A percentile compares a stretch with the other conserved stretches of the same genome.
Conservation (phyloP, 2,113 vertebrate genomes). For the Acrocephalus arundinaceus region DNA sequence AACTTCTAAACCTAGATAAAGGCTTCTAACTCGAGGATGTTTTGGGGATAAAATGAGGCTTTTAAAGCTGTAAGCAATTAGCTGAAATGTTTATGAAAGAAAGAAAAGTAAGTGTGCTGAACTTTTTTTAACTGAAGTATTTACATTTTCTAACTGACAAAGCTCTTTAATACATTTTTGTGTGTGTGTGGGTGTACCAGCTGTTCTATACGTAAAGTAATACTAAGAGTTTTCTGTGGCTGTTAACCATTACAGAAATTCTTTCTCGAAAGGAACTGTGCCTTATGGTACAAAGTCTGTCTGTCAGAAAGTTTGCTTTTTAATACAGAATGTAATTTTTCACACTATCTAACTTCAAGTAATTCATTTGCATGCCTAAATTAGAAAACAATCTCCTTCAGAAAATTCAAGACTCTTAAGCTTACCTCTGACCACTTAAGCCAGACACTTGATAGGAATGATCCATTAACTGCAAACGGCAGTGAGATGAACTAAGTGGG, state of each 20-base stretch:
- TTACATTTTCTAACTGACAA: constrained; percentile 59
- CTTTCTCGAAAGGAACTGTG: not conserved
- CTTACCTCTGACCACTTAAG: not conserved
- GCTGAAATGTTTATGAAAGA: constrained; percentile 64
- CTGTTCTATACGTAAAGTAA: constrained; percentile 47
- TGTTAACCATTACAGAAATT: constrained; percentile 11
- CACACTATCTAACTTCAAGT: not conserved
- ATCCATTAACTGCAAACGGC: not conserved
- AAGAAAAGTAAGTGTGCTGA: constrained; percentile 12
- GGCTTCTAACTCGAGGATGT: constrained; percentile 38
- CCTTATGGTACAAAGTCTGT: not conserved
- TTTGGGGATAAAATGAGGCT: constrained; percentile 40
- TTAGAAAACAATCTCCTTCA: not conserved
- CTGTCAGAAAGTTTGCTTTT: not conserved
- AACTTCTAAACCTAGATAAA: constrained; percentile 42
- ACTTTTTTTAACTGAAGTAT: constrained; percentile 49
- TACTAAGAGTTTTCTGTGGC: not conserved
- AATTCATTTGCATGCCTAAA: not conserved
- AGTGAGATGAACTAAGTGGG: not conserved
- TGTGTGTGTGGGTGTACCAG: constrained; percentile 2
- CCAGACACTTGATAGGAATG: not conserved
- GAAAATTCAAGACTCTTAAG: not conserved
- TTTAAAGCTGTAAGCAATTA: constrained; percentile 68
- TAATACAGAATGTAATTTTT: not conserved
- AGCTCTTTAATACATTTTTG: constrained; percentile 24